Conservation (phyloP, 2,113 vertebrate genomes). For the Bos taurus region DNA sequence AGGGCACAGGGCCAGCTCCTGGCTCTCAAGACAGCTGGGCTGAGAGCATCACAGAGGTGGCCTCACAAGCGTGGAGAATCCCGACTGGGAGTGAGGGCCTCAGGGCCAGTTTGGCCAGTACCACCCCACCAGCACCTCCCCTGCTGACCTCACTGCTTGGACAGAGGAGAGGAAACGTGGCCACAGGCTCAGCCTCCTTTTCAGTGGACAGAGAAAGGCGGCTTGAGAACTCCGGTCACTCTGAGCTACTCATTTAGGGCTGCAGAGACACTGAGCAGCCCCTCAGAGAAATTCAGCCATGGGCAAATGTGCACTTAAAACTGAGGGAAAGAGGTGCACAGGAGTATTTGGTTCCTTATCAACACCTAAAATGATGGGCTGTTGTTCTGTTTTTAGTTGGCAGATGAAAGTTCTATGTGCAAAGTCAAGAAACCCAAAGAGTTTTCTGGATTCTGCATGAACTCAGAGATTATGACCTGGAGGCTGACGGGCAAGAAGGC, state of each 20-base stretch:
- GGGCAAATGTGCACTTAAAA: background rate
- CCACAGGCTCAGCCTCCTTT: background rate
- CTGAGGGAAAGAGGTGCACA: background rate
- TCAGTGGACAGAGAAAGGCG: background rate
- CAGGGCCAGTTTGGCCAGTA: background rate
- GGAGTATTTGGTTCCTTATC: background rate
- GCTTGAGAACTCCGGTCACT: background rate
- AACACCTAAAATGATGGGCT: background rate
- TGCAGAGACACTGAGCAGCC: background rate
- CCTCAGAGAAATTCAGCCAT: background rate
- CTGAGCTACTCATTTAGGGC: background rate
- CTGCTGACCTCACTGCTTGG: constrained; percentile 62
- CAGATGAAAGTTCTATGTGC: background rate
- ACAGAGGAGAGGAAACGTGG: background rate
- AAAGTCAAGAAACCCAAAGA: background rate
- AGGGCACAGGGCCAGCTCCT: background rate
- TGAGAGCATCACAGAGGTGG: constrained; percentile 34
- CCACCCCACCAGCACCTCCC: background rate
- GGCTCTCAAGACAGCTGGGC: background rate
- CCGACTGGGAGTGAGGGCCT: background rate
- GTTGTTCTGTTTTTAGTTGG: background rate
- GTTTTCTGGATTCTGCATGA: background rate
- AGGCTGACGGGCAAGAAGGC: background rate
- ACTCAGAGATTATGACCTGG: background rate
- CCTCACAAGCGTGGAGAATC: background rate